phyloP scores from a whole-genome alignment of 2,797 vertebrate genomes.

The Ispidina lecontei region DNA sequence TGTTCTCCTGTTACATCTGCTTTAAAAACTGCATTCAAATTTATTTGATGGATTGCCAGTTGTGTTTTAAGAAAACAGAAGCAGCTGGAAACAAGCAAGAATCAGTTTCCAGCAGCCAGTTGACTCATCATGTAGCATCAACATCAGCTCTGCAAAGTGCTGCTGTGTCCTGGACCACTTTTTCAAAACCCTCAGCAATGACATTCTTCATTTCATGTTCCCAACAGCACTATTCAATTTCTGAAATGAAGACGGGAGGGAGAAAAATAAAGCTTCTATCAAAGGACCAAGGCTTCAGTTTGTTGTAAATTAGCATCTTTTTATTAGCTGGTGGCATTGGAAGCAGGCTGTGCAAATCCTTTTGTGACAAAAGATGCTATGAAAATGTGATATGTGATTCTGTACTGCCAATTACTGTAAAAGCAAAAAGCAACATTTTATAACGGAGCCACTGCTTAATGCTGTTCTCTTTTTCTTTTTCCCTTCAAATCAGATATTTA shows the following conservation, averaged over 20 bases:
- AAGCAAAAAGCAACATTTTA: background rate
- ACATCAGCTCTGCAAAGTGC: background rate
- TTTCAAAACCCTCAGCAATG: background rate
- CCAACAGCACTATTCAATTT: background rate
- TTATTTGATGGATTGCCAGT: background rate
- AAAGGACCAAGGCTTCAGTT: background rate
- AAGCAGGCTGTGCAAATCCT: slow-evolving; percentile 4
- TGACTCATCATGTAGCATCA: background rate
- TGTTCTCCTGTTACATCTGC: background rate
- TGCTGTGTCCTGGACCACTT: background rate
- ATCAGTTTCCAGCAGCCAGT: background rate
- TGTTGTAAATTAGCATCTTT: slow-evolving; percentile 35
- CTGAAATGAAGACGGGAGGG: background rate
- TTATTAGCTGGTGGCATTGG: background rate
- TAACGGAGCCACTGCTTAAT: slow-evolving; percentile 18
- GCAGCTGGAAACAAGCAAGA: background rate
- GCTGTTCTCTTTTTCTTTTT: slow-evolving; percentile 33
- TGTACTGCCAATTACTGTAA: background rate
- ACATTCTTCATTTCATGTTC: background rate
- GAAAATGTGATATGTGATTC: slow-evolving; percentile 30
- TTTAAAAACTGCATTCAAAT: background rate
- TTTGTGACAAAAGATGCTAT: background rate
- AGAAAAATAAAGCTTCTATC: slow-evolving; percentile 10
- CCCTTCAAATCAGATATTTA: slow-evolving; percentile 87
- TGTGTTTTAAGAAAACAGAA: background rate